Percentiles rank a stretch among this genome's conserved stretches.
Conservation (phyloP, 2,888 invertebrate genomes). For the Allacma fusca region DNA sequence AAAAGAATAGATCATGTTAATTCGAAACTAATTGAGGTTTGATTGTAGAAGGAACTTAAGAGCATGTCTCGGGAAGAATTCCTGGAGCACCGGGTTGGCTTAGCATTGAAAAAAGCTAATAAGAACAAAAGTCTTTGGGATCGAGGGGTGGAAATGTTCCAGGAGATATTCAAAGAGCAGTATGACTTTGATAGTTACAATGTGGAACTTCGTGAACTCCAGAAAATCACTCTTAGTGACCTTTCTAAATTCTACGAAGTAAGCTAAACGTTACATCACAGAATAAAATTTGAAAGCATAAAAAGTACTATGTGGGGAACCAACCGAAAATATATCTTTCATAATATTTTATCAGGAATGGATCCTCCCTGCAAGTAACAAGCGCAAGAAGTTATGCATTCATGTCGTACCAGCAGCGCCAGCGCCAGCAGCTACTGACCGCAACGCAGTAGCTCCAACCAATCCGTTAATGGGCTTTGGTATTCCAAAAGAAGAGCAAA, state of each 20-base stretch:
- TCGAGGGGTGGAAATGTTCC: slow-evolving; percentile 35
- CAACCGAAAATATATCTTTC: not conserved
- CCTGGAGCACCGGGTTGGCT: slow-evolving; percentile 34
- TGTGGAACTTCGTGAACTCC: slow-evolving; percentile 23
- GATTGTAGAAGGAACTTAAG: slow-evolving; percentile 20
- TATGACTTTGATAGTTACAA: slow-evolving; percentile 31
- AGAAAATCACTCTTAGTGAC: slow-evolving; percentile 21
- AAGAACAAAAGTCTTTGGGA: slow-evolving; percentile 45
- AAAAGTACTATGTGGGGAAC: not conserved
- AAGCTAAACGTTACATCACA: too few species aligned
- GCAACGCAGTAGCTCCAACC: too few species aligned
- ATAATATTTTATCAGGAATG: not conserved
- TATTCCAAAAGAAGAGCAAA: not conserved
- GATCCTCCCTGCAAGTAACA: not conserved
- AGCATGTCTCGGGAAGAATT: slow-evolving; percentile 42
- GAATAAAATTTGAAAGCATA: not conserved
- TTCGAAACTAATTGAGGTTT: not conserved
- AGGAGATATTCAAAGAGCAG: slow-evolving; percentile 34
- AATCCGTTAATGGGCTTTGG: too few species aligned
- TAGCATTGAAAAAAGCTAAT: slow-evolving; percentile 37
- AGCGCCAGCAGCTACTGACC: too few species aligned
- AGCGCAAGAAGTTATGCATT: slow-evolving; percentile 25
- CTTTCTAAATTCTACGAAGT: slow-evolving; percentile 33
- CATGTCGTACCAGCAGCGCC: not conserved
- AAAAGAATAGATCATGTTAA: not conserved